Evolutionary conservation across 2,113 vertebrate genomes (phyloP).

Genomic region (Lophius piscatorius): DNA sequence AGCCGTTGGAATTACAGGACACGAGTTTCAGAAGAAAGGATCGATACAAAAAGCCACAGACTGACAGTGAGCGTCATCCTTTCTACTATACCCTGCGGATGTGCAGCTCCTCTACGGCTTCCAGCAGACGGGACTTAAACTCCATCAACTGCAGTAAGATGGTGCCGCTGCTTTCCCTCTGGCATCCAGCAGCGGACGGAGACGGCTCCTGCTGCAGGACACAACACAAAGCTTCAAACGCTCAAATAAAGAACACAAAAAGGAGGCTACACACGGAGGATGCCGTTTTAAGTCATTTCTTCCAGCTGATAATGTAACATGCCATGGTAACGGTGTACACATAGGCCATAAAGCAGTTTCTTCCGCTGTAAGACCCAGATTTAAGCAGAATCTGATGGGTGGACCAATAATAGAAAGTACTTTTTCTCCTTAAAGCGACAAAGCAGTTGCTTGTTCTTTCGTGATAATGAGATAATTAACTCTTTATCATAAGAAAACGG

Average conservation of each 20-base stretch:
- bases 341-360: too few relatives aligned
- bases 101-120: constrained; percentile 89
- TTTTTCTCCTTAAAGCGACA: too few relatives aligned
- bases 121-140: constrained; percentile 88
- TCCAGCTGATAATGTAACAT: not conserved
- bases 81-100: constrained; percentile 85
- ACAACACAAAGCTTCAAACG: not conserved
- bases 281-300: not conserved
- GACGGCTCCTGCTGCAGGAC: constrained; percentile 30
- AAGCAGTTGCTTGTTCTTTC: too few relatives aligned
- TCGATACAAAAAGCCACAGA: not conserved
- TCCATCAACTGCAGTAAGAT: constrained; percentile 87
- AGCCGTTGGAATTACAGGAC: too few relatives aligned
- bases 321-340: too few relatives aligned
- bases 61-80: not conserved
- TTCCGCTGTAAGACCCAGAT: too few relatives aligned
- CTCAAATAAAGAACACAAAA: too few relatives aligned
- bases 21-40: not conserved
- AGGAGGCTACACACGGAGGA: too few relatives aligned
- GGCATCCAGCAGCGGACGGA: constrained; percentile 38
- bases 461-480: too few relatives aligned
- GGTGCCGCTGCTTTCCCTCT: constrained; percentile 76
- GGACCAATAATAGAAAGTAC: too few relatives aligned
- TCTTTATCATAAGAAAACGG: too few relatives aligned
- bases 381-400: too few relatives aligned